Evolutionary conservation across 2,888 invertebrate species (phyloP), one percentile per base, ranked within the genome.

Genomic region (Lochmaea capreae): DNA sequence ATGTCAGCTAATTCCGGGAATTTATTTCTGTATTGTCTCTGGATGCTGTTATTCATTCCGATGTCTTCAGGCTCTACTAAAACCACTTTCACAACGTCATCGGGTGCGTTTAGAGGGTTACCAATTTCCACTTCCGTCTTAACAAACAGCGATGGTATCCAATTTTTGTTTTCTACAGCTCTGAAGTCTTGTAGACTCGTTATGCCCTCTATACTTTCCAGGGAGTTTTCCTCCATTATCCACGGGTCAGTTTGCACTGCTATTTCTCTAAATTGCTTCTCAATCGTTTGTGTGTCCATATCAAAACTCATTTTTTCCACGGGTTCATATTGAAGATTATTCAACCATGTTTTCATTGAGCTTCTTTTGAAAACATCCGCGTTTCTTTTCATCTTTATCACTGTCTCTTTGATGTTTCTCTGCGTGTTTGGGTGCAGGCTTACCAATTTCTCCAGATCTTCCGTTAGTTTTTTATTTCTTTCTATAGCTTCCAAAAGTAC

Each of bases 11-110:
- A 33, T 46, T 74, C 75, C 2, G 75, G 73, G 49, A 63, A 75
- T 39, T 71, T 73, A 9, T 75, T 73, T 14, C 16, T 75, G 57
- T 71, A 75, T 12, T 67, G 43, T 16, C 46, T 70, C 22, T 76
- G 74, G 1, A 72, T 72, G 54, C 73, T 65, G 8, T 63, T 67
- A 0, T 42, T 58, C 77, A 77, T 73, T 2, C 33, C 57, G 12
- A 3, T 52, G 49, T 75, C 77, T 6, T 43, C 58, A 14, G 72
- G 71, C n/a, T 75, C 77, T 11, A 71, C 66, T 6, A 75, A 9
- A 9, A 75, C 63, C 2, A 72, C 75, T 63, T 75, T 75, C 12
- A 68, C 69, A 5, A 57, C 26, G 9, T 3, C 12, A 33, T 68
- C 68, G n/a, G 42, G 39, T 10, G 49, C n/a, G 10, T 33, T 39